These are phyloP conservation scores for Planiliza haematocheilus DNA, from an alignment of 2,113 vertebrate genomes.

Conservation along the genomic window DNA sequence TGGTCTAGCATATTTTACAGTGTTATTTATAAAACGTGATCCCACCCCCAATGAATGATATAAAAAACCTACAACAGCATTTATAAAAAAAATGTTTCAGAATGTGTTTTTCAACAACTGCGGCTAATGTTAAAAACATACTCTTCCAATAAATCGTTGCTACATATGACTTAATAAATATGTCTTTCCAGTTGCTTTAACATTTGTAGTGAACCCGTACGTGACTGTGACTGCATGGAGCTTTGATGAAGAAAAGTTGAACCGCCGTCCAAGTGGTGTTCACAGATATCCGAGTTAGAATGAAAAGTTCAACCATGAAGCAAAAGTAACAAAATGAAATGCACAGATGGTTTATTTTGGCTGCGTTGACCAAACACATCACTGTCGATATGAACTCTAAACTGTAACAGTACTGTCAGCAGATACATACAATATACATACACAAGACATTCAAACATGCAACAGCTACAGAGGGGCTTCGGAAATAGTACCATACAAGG, in stretches of 20 bases:
- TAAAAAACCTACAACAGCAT: no score
- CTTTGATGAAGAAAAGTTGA: not conserved
- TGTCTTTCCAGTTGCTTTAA: not conserved
- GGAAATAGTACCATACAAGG: conserved; percentile 57
- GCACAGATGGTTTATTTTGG: conserved; percentile 71
- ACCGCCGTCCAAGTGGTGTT: not conserved
- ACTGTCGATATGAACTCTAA: conserved; percentile 47
- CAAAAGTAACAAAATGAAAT: conserved; percentile 36
- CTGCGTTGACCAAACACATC: conserved; percentile 56
- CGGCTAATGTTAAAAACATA: no score
- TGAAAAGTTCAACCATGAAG: not conserved
- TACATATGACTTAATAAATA: no score
- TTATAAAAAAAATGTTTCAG: no score
- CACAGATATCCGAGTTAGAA: not conserved
- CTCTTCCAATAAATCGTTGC: no score
- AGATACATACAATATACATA: conserved; percentile 53
- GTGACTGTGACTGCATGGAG: not conserved
- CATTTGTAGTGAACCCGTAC: not conserved
- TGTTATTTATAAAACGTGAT: no score
- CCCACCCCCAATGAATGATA: no score
- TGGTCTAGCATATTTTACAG: no score
- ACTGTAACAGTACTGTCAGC: conserved; percentile 48
- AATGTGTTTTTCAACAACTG: no score
- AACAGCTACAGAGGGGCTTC: conserved; percentile 39
- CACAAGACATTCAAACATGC: conserved; percentile 67